These are phyloP conservation scores for Druon quercuslanigerum DNA, from an alignment of 1,140 invertebrate species.

Conservation along the genomic window DNA sequence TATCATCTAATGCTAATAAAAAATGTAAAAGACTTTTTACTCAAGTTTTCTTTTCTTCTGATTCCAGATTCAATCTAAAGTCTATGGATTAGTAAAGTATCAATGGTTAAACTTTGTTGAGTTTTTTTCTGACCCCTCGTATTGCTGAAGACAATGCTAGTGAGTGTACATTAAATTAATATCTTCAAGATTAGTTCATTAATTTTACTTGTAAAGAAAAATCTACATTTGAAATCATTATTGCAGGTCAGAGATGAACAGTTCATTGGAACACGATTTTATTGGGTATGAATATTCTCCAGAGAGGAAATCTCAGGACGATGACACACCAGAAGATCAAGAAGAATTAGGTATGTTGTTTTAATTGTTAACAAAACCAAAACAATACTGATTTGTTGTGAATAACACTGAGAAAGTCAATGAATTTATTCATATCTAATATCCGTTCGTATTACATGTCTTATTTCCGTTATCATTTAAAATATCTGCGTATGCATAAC, in stretches of 20 bases:
- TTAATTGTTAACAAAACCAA: background rate
- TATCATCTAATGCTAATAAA: too few relatives aligned
- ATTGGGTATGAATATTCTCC: constrained; percentile 67
- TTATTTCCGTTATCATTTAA: background rate
- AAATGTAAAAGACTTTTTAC: too few relatives aligned
- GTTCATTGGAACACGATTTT: constrained; percentile 72
- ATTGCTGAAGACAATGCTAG: constrained; percentile 64
- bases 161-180: constrained; percentile 53
- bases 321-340: constrained; percentile 47
- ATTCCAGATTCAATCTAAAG: too few relatives aligned
- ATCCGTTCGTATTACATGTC: background rate
- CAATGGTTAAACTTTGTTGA: background rate
- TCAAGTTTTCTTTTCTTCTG: too few relatives aligned
- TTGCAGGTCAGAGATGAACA: constrained; percentile 74
- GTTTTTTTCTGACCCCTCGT: constrained; percentile 43
- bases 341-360: constrained; percentile 66
- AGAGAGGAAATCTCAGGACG: constrained; percentile 43
- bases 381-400: background rate
- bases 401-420: background rate
- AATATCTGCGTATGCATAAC: background rate
- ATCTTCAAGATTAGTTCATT: constrained; percentile 14
- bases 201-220: constrained; percentile 12
- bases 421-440: background rate
- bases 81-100: too few relatives aligned
- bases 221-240: constrained; percentile 26